These are phyloP conservation scores for Epinephelus awoara DNA, from an alignment of 2,797 vertebrate species.

Conservation along the genomic window DNA sequence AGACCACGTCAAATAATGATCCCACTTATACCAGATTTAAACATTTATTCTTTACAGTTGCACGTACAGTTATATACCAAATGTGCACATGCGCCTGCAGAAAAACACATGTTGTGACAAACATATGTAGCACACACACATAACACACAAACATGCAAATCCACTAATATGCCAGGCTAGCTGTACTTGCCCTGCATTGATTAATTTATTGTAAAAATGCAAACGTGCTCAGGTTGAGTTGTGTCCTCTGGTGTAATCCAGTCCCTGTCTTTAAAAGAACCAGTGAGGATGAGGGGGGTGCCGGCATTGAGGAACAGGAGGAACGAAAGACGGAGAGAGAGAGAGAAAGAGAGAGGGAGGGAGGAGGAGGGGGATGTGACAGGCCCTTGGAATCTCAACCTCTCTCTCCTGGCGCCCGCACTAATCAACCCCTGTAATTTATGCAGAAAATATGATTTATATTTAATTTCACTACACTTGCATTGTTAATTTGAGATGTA, in stretches of 20 bases:
- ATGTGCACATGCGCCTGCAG: constrained; percentile 6
- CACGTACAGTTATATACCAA: neutral
- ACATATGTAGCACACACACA: constrained; percentile 29
- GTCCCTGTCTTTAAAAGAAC: constrained; percentile 82
- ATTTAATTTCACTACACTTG: constrained; percentile 99
- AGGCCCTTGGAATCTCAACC: constrained; percentile 99
- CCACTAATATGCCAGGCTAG: constrained; percentile 54
- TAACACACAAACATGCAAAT: constrained; percentile 51
- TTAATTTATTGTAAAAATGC: constrained; percentile 59
- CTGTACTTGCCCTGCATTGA: constrained; percentile 76
- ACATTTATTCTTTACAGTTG: constrained; percentile 6
- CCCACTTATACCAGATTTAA: neutral
- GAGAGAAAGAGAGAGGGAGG: constrained; percentile 68
- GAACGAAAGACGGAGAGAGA: constrained; percentile 66
- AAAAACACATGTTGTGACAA: constrained; percentile 10
- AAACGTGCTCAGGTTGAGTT: constrained; percentile 62
- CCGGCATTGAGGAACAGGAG: constrained; percentile 72
- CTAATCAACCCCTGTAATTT: constrained; percentile 99
- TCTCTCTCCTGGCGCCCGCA: constrained; percentile 99
- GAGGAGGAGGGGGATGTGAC: constrained; percentile 86
- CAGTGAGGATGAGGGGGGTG: constrained; percentile 62
- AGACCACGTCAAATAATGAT: neutral
- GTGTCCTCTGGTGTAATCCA: constrained; percentile 78
- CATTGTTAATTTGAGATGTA: constrained; percentile 99
- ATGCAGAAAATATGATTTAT: constrained; percentile 99